A percentile compares a stretch with the other conserved stretches of the same genome.
Conservation (phyloP, 2,113 vertebrate genomes). For the Caloenas nicobarica region DNA sequence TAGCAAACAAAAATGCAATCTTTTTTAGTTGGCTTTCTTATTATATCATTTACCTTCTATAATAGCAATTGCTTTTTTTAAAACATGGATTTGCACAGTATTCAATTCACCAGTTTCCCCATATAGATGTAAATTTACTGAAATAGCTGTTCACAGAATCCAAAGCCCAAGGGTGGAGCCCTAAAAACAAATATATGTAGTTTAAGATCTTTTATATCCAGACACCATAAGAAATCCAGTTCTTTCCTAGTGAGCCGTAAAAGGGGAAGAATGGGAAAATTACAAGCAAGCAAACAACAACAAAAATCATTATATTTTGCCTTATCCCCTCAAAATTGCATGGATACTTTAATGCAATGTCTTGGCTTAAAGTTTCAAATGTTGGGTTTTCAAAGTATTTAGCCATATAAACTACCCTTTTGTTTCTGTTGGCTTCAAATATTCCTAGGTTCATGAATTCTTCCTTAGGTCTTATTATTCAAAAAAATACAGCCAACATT, state of each 20-base stretch:
- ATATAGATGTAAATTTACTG: conserved; percentile 71
- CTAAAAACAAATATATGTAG: conserved; percentile 58
- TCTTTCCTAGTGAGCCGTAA: conserved; percentile 31
- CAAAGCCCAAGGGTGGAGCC: conserved; percentile 63
- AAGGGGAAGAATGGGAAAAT: conserved; percentile 32
- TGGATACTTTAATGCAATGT: conserved; percentile 4
- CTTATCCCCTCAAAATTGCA: background rate
- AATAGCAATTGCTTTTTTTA: conserved; percentile 75
- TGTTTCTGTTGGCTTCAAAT: conserved; percentile 47
- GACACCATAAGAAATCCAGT: conserved; percentile 11
- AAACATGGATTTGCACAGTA: conserved; percentile 68
- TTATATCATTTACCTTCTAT: conserved; percentile 77
- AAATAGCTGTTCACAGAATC: conserved; percentile 70
- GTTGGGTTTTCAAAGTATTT: conserved; percentile 43
- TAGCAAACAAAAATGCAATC: conserved; percentile 66
- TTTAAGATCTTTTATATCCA: conserved; percentile 31
- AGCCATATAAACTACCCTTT: conserved; percentile 28
- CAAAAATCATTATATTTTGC: background rate
- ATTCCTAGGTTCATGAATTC: conserved; percentile 15
- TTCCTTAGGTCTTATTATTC: background rate
- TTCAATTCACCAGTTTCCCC: conserved; percentile 70
- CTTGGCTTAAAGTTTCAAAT: conserved; percentile 1
- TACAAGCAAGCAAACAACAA: conserved; percentile 24
- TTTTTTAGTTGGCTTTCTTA: conserved; percentile 63
- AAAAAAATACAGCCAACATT: conserved; percentile 18